phyloP scores from a whole-genome alignment of 92 coral and sea anemone species.

The Parazoanthus darwini region DNA sequence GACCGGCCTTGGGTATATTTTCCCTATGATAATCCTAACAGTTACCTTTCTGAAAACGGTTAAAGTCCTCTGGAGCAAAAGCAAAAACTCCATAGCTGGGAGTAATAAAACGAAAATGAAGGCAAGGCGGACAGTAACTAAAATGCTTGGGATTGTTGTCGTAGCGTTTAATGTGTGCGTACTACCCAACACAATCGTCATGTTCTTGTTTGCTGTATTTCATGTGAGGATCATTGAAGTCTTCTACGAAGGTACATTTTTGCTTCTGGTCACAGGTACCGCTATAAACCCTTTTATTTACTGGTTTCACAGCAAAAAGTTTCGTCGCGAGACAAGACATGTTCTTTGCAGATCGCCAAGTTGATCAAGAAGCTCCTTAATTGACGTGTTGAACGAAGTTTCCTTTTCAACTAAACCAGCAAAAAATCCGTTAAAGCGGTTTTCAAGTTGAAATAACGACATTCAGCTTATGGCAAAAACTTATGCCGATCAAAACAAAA shows the following conservation, averaged over 20 bases:
- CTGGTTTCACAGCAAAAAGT: conserved; percentile 15
- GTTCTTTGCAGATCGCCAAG: background rate
- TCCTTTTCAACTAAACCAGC: background rate
- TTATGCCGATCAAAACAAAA: background rate
- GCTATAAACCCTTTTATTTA: conserved; percentile 11
- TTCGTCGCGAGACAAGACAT: background rate
- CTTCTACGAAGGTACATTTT: background rate
- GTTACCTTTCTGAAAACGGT: conserved; percentile 1
- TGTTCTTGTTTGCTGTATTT: background rate
- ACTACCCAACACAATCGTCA: background rate
- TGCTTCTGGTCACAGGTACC: background rate
- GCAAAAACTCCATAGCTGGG: background rate
- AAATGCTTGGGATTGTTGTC: conserved; percentile 1
- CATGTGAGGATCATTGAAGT: background rate
- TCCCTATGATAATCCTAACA: background rate
- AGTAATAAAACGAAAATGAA: background rate
- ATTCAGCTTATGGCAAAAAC: background rate
- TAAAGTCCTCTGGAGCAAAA: background rate
- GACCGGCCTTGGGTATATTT: background rate
- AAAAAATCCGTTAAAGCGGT: no score
- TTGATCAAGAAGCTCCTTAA: background rate
- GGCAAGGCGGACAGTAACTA: background rate
- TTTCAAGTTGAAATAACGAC: background rate
- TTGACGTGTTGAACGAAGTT: background rate
- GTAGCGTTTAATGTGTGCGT: conserved; percentile 7